These are phyloP conservation scores for Helicoverpa assulta DNA, from an alignment of 2,888 invertebrate genomes.

Conservation along the genomic window DNA sequence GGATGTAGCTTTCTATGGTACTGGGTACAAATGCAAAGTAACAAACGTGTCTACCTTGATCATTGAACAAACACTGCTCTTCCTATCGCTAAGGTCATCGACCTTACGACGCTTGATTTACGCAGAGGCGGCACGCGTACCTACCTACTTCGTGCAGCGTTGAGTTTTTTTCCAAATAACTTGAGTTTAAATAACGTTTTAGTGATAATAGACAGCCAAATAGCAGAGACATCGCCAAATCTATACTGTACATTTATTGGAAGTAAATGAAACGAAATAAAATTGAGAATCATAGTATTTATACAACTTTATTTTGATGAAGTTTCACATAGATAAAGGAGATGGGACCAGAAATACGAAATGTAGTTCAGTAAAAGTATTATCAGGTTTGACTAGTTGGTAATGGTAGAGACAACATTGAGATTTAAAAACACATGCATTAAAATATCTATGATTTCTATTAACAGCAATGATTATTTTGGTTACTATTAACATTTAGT, in stretches of 20 bases:
- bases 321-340: constrained; percentile 71
- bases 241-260: not conserved
- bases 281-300: constrained; percentile 72
- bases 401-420: constrained; percentile 41
- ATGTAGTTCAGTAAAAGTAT: constrained; percentile 45
- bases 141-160: too few relatives aligned
- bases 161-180: too few relatives aligned
- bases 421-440: constrained; percentile 41
- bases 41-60: too few relatives aligned
- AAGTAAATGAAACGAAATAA: constrained; percentile 56
- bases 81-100: too few relatives aligned
- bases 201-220: too few relatives aligned
- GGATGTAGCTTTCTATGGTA: too few relatives aligned
- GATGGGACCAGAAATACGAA: constrained; percentile 62
- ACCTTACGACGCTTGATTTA: too few relatives aligned
- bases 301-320: constrained; percentile 76
- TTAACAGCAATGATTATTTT: constrained; percentile 33
- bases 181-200: too few relatives aligned
- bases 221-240: too few relatives aligned
- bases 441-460: constrained; percentile 46
- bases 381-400: constrained; percentile 47
- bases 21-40: too few relatives aligned
- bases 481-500: constrained; percentile 37
- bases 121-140: too few relatives aligned
- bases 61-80: too few relatives aligned